Conservation (phyloP, 2,888 invertebrate species). For the Didymodactylos carnosus region DNA sequence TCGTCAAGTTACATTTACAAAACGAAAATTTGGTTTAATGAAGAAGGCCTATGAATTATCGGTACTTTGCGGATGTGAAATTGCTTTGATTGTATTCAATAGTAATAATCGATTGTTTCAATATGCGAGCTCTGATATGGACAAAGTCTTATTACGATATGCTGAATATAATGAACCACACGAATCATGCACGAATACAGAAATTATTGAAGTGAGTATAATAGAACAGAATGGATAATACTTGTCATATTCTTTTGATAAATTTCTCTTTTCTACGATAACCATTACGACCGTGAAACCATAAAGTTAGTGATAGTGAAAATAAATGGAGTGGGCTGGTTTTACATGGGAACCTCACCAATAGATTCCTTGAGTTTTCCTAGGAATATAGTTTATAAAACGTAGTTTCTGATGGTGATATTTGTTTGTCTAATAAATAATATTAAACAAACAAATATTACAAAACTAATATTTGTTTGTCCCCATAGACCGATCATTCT, state of each 20-base stretch:
- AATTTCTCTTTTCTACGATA: background rate
- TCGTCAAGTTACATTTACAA: constrained; percentile 69
- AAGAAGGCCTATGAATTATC: constrained; percentile 93
- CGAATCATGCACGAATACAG: constrained; percentile 94
- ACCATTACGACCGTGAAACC: background rate
- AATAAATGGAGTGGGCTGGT: too few relatives aligned
- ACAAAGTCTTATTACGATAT: constrained; percentile 82
- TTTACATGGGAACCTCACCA: too few relatives aligned
- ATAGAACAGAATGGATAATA: background rate
- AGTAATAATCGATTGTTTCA: constrained; percentile 80
- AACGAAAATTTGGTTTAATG: constrained; percentile 94
- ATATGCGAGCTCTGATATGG: constrained; percentile 98
- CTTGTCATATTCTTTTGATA: background rate
- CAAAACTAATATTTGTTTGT: too few relatives aligned
- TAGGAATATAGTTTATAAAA: too few relatives aligned
- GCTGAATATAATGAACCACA: constrained; percentile 99
- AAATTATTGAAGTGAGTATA: constrained; percentile 76
- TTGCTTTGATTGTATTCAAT: constrained; percentile 97
- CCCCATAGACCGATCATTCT: too few relatives aligned
- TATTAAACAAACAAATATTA: too few relatives aligned
- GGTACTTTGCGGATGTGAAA: constrained; percentile 92
- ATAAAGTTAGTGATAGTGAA: background rate
- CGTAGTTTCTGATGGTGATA: too few relatives aligned
- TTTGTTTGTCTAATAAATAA: too few relatives aligned
- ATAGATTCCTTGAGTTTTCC: too few relatives aligned